Conservation (phyloP, 2,113 vertebrate genomes). For the Anthoscopus minutus region DNA sequence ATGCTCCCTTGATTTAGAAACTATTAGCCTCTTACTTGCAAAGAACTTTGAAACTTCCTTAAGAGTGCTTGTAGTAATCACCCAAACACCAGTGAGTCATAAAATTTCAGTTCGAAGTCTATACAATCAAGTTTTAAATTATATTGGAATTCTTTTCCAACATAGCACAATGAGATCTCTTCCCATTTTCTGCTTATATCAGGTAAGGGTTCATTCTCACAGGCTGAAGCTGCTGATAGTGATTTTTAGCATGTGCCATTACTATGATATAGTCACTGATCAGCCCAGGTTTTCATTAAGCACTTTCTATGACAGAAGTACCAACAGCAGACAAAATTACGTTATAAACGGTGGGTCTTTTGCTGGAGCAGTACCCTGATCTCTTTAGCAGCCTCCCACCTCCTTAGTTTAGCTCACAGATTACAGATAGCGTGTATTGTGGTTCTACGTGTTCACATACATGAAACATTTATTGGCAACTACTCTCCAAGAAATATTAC, state of each 20-base stretch:
- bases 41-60: conserved; percentile 2
- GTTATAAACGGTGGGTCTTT: not conserved
- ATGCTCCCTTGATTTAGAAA: not conserved
- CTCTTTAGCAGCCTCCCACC: not conserved
- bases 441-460: accelerated
- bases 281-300: not conserved
- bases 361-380: not conserved
- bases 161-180: not conserved
- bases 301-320: not conserved
- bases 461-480: not conserved
- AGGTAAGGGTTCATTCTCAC: not conserved
- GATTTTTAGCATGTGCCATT: not conserved
- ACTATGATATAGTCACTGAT: not conserved
- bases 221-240: not conserved
- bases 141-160: not conserved
- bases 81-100: not conserved
- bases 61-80: not conserved
- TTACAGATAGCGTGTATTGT: not conserved
- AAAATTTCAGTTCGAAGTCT: not conserved
- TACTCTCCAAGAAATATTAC: not conserved
- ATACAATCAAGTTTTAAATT: not conserved
- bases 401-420: not conserved
- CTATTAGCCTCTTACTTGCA: not conserved
- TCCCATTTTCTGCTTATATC: not conserved
- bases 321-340: not conserved